Conservation (phyloP, 2,797 vertebrate genomes). For the Cyclura pinguis region DNA sequence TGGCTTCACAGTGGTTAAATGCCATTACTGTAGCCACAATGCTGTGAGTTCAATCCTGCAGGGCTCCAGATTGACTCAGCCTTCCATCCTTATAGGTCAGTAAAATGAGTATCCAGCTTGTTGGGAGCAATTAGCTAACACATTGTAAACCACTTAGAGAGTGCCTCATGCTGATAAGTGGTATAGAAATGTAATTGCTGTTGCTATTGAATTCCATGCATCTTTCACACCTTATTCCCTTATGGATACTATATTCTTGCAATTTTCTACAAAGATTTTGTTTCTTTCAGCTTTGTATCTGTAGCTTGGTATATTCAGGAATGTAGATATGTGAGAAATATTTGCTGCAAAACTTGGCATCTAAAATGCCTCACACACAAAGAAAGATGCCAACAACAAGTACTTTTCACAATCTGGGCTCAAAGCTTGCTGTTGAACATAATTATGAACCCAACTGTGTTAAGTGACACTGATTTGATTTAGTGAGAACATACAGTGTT, state of each 20-base stretch:
- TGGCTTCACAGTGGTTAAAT: too few relatives aligned
- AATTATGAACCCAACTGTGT: constrained; percentile 53
- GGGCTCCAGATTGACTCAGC: too few relatives aligned
- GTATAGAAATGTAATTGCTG: too few relatives aligned
- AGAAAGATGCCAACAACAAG: constrained; percentile 46
- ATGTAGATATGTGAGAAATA: constrained; percentile 18
- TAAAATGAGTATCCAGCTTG: too few relatives aligned
- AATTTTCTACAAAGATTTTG: neutral
- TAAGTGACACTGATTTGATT: constrained; percentile 40
- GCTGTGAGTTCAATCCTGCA: too few relatives aligned
- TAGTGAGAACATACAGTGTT: neutral
- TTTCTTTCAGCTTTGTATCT: constrained; percentile 1
- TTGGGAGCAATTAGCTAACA: too few relatives aligned
- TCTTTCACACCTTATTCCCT: neutral
- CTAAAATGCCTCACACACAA: neutral
- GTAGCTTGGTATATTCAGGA: constrained; percentile 22
- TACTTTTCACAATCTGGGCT: constrained; percentile 38
- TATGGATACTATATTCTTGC: neutral
- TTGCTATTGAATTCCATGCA: neutral
- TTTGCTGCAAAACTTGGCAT: constrained; percentile 42
- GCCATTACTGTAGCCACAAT: too few relatives aligned
- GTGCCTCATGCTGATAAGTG: too few relatives aligned
- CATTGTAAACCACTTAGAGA: too few relatives aligned
- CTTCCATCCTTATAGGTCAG: too few relatives aligned
- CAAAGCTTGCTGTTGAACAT: constrained; percentile 45